Conservation (phyloP, 1,140 invertebrate genomes). For the Drosophila arizonae region DNA sequence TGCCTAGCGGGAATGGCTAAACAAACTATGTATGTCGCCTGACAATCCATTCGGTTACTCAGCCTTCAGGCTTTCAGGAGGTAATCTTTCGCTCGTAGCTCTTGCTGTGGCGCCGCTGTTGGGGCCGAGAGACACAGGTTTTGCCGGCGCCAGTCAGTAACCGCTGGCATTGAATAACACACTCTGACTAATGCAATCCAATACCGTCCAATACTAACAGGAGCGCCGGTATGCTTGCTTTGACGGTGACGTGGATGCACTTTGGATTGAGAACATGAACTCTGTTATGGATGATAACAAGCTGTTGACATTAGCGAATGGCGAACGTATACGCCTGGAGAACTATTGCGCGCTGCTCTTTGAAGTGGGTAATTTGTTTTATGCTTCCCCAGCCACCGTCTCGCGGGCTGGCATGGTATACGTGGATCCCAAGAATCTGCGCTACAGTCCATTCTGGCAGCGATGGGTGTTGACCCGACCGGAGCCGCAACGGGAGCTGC, state of each 20-base stretch:
- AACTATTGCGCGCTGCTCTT: constrained; percentile 93
- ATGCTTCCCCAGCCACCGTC: constrained; percentile 95
- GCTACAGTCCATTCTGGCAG: constrained; percentile 92
- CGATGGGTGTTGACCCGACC: constrained; percentile 86
- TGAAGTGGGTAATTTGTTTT: constrained; percentile 94
- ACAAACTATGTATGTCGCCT: constrained; percentile 28
- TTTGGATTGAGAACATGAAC: constrained; percentile 98
- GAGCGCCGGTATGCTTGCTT: constrained; percentile 93
- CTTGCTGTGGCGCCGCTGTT: background rate
- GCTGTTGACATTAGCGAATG: constrained; percentile 93
- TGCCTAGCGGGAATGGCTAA: constrained; percentile 10
- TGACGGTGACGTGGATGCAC: constrained; percentile 95
- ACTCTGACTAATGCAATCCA: constrained; percentile 72
- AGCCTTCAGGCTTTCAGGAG: constrained; percentile 43
- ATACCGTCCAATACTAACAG: constrained; percentile 64
- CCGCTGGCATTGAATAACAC: constrained; percentile 67
- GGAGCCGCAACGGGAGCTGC: constrained; percentile 62
- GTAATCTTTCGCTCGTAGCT: constrained; percentile 51
- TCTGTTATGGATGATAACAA: constrained; percentile 98
- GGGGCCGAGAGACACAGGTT: constrained; percentile 4
- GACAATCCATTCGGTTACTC: constrained; percentile 34
- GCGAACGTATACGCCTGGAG: constrained; percentile 92
- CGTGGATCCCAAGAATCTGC: constrained; percentile 95
- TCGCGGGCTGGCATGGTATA: constrained; percentile 96
- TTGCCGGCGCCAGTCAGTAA: constrained; percentile 10